Evolutionary conservation across 1,140 invertebrate species (phyloP).

Genomic region (Rhyacophila brunnea): DNA sequence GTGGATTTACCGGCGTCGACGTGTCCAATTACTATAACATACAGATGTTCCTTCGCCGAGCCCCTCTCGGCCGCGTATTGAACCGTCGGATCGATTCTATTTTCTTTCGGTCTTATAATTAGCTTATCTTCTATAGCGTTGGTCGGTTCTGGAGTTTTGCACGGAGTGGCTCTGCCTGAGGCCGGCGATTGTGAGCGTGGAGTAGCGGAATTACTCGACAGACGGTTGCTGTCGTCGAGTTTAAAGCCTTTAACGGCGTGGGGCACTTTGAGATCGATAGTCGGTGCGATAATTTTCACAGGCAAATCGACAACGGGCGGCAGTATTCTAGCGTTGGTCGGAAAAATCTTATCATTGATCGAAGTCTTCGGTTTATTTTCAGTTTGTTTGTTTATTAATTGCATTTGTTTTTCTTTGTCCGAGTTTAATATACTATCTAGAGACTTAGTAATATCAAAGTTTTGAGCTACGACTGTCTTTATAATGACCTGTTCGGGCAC

Average conservation of each 20-base stretch:
- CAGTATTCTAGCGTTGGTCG: background rate
- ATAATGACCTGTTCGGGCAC: slow-evolving; percentile 68
- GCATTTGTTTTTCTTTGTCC: slow-evolving; percentile 42
- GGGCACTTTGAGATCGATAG: slow-evolving; percentile 41
- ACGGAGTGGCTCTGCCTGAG: slow-evolving; percentile 55
- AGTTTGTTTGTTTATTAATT: slow-evolving; percentile 12
- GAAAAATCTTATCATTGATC: background rate
- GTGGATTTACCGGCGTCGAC: slow-evolving; percentile 99
- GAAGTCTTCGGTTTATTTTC: slow-evolving; percentile 5
- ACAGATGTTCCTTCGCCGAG: slow-evolving; percentile 79
- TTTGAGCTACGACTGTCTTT: slow-evolving; percentile 62
- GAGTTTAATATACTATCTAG: slow-evolving; percentile 70
- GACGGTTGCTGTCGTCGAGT: slow-evolving; percentile 40
- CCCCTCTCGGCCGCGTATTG: slow-evolving; percentile 75
- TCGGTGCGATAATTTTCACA: slow-evolving; percentile 23
- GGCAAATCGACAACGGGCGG: slow-evolving; percentile 1
- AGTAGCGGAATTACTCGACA: slow-evolving; percentile 42
- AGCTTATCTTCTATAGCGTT: slow-evolving; percentile 41
- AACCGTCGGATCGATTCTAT: slow-evolving; percentile 54
- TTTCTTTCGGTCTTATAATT: slow-evolving; percentile 51
- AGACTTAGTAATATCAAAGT: slow-evolving; percentile 71
- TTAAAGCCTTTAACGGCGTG: slow-evolving; percentile 52
- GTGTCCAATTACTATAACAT: slow-evolving; percentile 96
- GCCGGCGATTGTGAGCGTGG: slow-evolving; percentile 63
- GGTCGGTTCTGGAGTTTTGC: slow-evolving; percentile 40